phyloP scores from a whole-genome alignment of 2,113 vertebrate genomes.

The Festucalex cinctus region DNA sequence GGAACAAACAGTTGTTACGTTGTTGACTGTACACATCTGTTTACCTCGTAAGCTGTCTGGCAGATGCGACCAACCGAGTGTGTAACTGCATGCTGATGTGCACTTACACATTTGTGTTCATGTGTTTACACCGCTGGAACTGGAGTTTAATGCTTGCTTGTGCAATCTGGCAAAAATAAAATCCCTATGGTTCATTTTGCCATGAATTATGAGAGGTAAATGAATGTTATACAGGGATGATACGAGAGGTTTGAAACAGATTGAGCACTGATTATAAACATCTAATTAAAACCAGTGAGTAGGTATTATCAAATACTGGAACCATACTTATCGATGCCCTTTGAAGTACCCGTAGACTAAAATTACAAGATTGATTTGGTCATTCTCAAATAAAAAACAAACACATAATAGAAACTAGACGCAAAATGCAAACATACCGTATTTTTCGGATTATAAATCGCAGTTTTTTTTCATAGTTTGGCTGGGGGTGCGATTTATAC shows the following conservation, averaged over 20 bases:
- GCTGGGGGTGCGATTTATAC: too few species aligned
- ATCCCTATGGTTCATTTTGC: background rate
- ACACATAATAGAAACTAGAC: too few species aligned
- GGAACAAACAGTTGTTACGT: slow-evolving; percentile 5
- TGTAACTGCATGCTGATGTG: slow-evolving; percentile 13
- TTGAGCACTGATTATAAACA: too few species aligned
- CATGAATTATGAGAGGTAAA: slow-evolving; percentile 30
- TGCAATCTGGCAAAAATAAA: slow-evolving; percentile 37
- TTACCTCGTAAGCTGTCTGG: slow-evolving; percentile 14
- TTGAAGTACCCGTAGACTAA: background rate
- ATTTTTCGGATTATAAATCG: too few species aligned
- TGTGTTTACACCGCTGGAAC: slow-evolving; percentile 53
- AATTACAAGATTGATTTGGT: background rate
- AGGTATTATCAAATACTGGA: too few species aligned
- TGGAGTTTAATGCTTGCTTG: slow-evolving; percentile 41
- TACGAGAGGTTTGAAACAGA: too few species aligned
- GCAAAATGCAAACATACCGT: too few species aligned
- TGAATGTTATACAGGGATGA: background rate
- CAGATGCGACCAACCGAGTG: slow-evolving; percentile 15
- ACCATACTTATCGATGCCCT: too few species aligned
- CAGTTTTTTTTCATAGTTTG: too few species aligned
- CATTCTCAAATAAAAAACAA: too few species aligned
- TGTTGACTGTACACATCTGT: slow-evolving; percentile 32
- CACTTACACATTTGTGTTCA: slow-evolving; percentile 38
- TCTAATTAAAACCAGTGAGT: too few species aligned